A percentile compares a stretch with the other conserved stretches of the same genome.
phyloP scores from a whole-genome alignment of 1,140 invertebrate species.

The Hyposmocoma kahamanoa region DNA sequence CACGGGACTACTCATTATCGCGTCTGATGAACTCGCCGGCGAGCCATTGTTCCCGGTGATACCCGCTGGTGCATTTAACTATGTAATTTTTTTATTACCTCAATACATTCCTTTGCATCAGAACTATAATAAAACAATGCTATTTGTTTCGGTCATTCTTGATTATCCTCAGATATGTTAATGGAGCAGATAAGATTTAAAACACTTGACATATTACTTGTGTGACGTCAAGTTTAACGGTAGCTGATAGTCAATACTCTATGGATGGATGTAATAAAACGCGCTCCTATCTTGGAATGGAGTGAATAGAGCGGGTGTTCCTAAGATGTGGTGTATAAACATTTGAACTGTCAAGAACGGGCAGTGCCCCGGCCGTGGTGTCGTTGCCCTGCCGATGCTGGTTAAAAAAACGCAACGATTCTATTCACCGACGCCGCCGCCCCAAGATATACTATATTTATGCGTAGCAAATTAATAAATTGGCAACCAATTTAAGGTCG shows the following conservation, averaged over 20 bases:
- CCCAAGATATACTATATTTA: slow-evolving; percentile 24
- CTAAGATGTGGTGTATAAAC: slow-evolving; percentile 64
- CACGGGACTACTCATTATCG: slow-evolving; percentile 64
- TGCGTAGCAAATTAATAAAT: slow-evolving; percentile 29
- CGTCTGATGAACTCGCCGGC: slow-evolving; percentile 60
- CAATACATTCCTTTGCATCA: not conserved
- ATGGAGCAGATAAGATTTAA: not conserved
- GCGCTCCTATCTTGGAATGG: slow-evolving; percentile 13
- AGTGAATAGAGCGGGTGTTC: slow-evolving; percentile 44
- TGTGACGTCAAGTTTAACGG: slow-evolving; percentile 2
- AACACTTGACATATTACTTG: not conserved
- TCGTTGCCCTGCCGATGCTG: slow-evolving; percentile 66
- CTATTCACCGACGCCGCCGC: slow-evolving; percentile 44
- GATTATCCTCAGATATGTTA: not conserved
- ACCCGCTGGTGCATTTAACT: slow-evolving; percentile 31
- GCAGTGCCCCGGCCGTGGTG: slow-evolving; percentile 61
- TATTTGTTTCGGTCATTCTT: no score
- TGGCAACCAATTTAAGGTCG: slow-evolving; percentile 12
- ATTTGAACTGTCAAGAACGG: slow-evolving; percentile 73
- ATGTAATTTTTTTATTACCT: slow-evolving; percentile 20
- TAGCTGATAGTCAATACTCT: not conserved
- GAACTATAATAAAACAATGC: no score
- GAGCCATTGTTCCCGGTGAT: slow-evolving; percentile 52
- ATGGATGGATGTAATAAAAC: not conserved
- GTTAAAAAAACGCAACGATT: slow-evolving; percentile 67